A percentile compares a stretch with the other conserved stretches of the same genome.
phyloP scores from a whole-genome alignment of 2,113 vertebrate genomes.

The Cryptoleucopteryx plumbea region DNA sequence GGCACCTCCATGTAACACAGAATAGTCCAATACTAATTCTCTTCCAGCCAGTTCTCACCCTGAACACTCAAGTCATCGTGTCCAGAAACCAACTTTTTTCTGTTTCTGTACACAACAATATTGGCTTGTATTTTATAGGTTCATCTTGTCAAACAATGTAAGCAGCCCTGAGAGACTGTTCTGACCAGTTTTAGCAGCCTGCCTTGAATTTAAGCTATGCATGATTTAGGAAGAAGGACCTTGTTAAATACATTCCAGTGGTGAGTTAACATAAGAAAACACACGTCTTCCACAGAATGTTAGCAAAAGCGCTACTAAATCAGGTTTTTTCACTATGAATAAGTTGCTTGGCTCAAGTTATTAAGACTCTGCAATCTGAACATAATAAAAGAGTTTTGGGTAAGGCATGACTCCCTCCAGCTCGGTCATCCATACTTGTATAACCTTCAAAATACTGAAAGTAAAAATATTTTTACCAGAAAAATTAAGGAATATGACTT shows the following conservation, averaged over 20 bases:
- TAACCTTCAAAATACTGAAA: not conserved
- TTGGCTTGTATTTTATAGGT: not conserved
- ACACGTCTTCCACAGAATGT: not conserved
- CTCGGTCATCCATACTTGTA: not conserved
- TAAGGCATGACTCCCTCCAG: not conserved
- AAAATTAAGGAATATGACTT: not conserved
- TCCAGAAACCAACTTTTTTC: not conserved
- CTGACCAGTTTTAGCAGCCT: not conserved
- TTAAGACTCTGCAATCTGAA: not conserved
- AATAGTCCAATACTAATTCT: not conserved
- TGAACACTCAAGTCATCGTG: not conserved
- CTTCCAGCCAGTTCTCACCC: not conserved
- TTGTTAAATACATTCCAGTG: slow-evolving; percentile 11
- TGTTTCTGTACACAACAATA: not conserved
- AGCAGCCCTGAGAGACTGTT: not conserved
- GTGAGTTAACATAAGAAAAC: not conserved
- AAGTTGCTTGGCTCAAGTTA: not conserved
- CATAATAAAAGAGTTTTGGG: not conserved
- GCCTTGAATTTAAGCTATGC: not conserved
- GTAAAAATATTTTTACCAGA: not conserved
- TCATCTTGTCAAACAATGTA: not conserved
- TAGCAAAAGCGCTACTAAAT: not conserved
- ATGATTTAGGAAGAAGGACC: slow-evolving; percentile 1
- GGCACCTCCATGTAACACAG: not conserved
- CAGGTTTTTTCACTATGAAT: not conserved